Percentiles rank a stretch among this genome's conserved stretches.
Evolutionary conservation across 2,113 vertebrate species (phyloP).

Genomic region (Capricornis sumatraensis): DNA sequence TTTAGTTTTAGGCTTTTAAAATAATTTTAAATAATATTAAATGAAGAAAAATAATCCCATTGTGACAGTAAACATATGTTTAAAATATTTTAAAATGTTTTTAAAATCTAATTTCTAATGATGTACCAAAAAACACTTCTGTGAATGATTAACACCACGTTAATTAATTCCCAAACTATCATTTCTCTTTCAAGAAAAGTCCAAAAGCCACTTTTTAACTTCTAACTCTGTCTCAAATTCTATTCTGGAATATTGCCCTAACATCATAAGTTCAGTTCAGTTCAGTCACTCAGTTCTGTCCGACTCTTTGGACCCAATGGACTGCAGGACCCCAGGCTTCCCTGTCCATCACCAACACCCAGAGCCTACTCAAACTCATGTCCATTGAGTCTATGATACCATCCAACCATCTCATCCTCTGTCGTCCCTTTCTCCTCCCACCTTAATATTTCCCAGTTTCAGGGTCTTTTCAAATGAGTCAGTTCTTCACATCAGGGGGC

Average conservation of each 20-base stretch:
- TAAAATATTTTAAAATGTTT: background rate
- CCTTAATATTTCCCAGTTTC: background rate
- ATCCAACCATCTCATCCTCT: background rate
- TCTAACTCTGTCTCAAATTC: background rate
- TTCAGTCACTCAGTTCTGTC: background rate
- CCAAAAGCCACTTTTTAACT: background rate
- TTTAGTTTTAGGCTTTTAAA: background rate
- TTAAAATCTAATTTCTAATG: background rate
- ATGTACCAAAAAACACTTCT: background rate
- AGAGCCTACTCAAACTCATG: background rate
- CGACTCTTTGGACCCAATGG: background rate
- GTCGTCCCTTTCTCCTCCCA: background rate
- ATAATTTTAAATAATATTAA: background rate
- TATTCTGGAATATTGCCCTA: background rate
- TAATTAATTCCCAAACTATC: background rate
- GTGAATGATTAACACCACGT: background rate
- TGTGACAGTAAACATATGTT: background rate
- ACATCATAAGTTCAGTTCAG: background rate
- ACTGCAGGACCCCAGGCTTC: background rate
- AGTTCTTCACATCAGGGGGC: background rate
- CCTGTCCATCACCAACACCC: background rate
- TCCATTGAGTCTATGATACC: background rate
- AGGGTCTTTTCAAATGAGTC: background rate
- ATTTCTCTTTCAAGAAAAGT: background rate
- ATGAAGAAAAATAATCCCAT: background rate